phyloP scores from a whole-genome alignment of 2,113 vertebrate species.

The Campylomormyrus numenius region DNA sequence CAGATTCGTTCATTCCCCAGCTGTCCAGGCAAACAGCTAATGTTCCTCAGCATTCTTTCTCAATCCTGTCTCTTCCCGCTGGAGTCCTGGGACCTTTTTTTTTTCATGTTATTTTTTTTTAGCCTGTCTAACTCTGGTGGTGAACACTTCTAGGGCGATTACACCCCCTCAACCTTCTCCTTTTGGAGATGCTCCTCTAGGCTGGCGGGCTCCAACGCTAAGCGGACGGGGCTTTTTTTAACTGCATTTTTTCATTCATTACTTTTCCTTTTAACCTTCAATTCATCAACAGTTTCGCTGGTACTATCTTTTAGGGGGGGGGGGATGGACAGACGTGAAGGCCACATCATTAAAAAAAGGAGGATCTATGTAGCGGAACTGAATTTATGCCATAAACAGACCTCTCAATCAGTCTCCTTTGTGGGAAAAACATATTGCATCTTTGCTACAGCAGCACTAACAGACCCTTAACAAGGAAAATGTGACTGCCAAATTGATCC shows the following conservation, averaged over 20 bases:
- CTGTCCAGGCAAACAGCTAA: not conserved
- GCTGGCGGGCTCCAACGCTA: slow-evolving; percentile 29
- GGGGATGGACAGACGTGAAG: not conserved
- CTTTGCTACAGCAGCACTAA: slow-evolving; percentile 1
- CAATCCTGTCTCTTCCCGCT: slow-evolving; percentile 3
- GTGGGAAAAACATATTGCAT: not conserved
- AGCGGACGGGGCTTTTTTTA: slow-evolving; percentile 18
- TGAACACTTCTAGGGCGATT: slow-evolving; percentile 21
- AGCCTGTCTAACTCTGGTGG: slow-evolving; percentile 22
- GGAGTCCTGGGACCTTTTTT: slow-evolving; percentile 18
- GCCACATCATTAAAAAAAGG: not conserved
- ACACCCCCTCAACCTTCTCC: slow-evolving; percentile 24
- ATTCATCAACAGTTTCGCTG: slow-evolving; percentile 24
- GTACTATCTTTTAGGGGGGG: not conserved
- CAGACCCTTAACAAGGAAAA: slow-evolving; percentile 16
- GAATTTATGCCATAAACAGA: slow-evolving; percentile 6
- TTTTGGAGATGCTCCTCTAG: slow-evolving; percentile 22
- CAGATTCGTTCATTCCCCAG: not conserved
- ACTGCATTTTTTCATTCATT: slow-evolving; percentile 6
- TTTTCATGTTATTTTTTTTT: slow-evolving; percentile 2
- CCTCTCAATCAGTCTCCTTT: not conserved
- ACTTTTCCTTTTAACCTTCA: not conserved
- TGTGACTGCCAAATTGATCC: not conserved
- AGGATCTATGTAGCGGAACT: not conserved
- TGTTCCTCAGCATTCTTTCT: slow-evolving; percentile 17